Evolutionary conservation across 1,140 invertebrate genomes (phyloP), one percentile per base, ranked within the genome.

Genomic region (Zaprionus nigranus): DNA sequence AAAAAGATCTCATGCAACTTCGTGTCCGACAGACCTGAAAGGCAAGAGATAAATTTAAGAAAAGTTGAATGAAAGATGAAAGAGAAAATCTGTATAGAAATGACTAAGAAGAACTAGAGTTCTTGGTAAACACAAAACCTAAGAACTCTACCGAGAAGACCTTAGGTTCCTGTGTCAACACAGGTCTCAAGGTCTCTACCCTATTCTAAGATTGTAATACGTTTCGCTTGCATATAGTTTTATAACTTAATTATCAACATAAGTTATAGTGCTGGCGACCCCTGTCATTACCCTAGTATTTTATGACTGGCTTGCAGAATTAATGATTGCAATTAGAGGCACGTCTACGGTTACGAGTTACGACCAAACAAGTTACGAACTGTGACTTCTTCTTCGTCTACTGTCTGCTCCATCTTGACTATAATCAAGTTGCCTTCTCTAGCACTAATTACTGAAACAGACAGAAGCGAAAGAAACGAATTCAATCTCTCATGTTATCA

Each of bases 1-100:
- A 93, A 54, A 61, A 81, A 88, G 63, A 92, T 78, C 40, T 92
- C 90, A 70, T 93, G 92, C 4, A 93, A 68, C 75, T 92, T 92
- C 2, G 92, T 93, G 22, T 92, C 91, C n/a, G 91, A 92, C 0
- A 92, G 71, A 38, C 90, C 91, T 92, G 57, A 11, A 49, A 36
- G 0, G n/a, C 0, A 4, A 9, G 26, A 28, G 15, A 20, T 20
- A 36, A n/a, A n/a, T 11, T 1, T 0, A 34, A 20, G 54, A 20
- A 20, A 30, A 28, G 28, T 34, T 58, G 12, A 17, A n/a, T 46
- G 6, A 17, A 6, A 46, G 2, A 6, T 15, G 5, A 15, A 40
- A 40, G 7, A n/a, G 4, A 40, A n/a, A 11, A 30, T 11, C 0
- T 9, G 9, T 30, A 30, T 30, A 9, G 28, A 30, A 9, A 30